Evolutionary conservation across 2,888 invertebrate species (phyloP).

Genomic region (Lasius platythorax): DNA sequence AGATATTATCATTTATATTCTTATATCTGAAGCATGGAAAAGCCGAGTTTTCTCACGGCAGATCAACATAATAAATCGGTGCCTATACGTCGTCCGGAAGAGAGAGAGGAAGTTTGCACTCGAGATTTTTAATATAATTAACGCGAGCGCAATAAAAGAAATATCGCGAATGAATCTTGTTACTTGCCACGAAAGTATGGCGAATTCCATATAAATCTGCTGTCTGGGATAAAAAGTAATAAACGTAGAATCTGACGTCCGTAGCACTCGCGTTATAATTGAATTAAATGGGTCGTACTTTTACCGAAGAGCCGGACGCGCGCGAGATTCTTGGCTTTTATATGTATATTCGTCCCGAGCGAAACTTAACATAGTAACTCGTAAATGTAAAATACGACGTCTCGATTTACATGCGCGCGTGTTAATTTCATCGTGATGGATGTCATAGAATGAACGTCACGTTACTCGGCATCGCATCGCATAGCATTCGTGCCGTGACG

Average conservation of each 20-base stretch:
- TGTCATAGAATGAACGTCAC: conserved; percentile 47
- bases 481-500: conserved; percentile 25
- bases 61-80: conserved; percentile 45
- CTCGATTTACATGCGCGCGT: conserved; percentile 48
- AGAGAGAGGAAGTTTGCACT: conserved; percentile 31
- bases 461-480: conserved; percentile 13
- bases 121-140: conserved; percentile 56
- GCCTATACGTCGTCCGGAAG: conserved; percentile 22
- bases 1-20: neutral
- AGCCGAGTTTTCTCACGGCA: conserved; percentile 2
- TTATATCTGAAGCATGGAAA: neutral
- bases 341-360: conserved; percentile 23
- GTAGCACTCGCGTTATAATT: conserved; percentile 54
- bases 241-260: conserved; percentile 49
- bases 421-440: conserved; percentile 41
- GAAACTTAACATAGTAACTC: conserved; percentile 52
- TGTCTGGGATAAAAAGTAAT: conserved; percentile 50
- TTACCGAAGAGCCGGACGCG: conserved; percentile 28
- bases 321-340: conserved; percentile 39
- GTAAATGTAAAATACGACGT: conserved; percentile 39
- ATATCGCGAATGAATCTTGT: conserved; percentile 54
- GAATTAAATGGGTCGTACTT: conserved; percentile 53
- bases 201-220: conserved; percentile 54
- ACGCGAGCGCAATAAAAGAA: conserved; percentile 50
- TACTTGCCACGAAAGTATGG: conserved; percentile 50